Evolutionary conservation across 2,888 invertebrate species (phyloP), one percentile per base, ranked within the genome.

Genomic region (Nomada goodeniana): DNA sequence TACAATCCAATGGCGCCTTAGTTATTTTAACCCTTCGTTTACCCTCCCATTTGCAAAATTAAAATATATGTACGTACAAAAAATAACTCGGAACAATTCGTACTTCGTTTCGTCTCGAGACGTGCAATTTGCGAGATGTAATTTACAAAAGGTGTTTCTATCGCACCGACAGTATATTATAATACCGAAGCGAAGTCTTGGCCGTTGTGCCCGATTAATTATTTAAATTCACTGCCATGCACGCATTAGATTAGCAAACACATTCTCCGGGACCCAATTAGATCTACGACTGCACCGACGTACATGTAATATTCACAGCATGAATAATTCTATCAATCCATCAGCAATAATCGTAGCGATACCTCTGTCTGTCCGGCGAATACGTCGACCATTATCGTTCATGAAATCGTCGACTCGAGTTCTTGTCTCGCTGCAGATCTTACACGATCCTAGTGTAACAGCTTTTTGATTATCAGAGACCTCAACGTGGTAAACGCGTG

Each of bases 311-410:
- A 80, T 79, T 77, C 71, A 47, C 78, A 71, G 80, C 78, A 82
- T 85, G 86, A 83, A 87, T 88, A 89, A 89, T 89, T 88, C 84
- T 84, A 86, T 87, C 79, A 84, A 79, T 88, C 87, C 88, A 88
- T 86, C 80, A 84, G 77, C 76, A 87, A 82, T 76, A 83, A 75
- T 82, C 75, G 44, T n/a, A 26, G 55, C 53, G 63, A 68, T 79
- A 61, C 64, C 72, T 50, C 76, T 57, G 75, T 63, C 71, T 67
- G 67, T 63, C 20, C 53, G 50, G 55, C 63, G 67, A 73, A 76
- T 67, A 75, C 80, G 50, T 23, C 76, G 65, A 74, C 86, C 86
- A 88, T 89, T 89, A 86, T 61, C 55, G 77, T 73, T 67, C 69
- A 59, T 47, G 47, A 47, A 67, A 67, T 75, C 79, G 70, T 81